Evolutionary conservation across 2,113 vertebrate genomes (phyloP), one percentile per base, ranked within the genome.

Genomic region (Onychostruthus taczanowskii): DNA sequence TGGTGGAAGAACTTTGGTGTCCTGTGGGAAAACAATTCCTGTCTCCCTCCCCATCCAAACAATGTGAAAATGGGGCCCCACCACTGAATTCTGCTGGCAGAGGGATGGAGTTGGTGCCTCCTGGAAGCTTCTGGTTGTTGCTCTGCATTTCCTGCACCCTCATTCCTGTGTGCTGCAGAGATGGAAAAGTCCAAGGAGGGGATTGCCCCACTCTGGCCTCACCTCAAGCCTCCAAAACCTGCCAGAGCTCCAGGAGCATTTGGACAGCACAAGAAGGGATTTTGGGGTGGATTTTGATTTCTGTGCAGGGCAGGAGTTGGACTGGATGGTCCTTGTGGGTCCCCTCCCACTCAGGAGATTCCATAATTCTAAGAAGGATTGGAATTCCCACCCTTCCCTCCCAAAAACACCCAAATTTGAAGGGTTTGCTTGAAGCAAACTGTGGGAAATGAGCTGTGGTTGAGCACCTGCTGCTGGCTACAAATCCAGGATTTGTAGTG

Each of bases 141-240:
- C 41, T 52, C n/a, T 17, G 1, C 0, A 1, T 61, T 75, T 27
- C 68, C 67, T 44, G 46, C n/a, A 4, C 64, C 52, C 23, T 69
- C 11, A 0, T n/a, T 31, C 30, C n/a, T 27, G 37, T 13, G n/a
- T 3, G 0, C 3, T 12, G 62, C 5, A 12, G 58, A 83, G 31
- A 22, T 80, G 78, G 73, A 63, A 20, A 39, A 68, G 49, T 24
- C 84, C 64, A 24, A 53, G 64, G 74, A 46, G 22, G 74, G 46
- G 6, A 52, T 69, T 52, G 33, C 37, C 84, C 73, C 46, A 15
- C 52, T 22, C 53, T 49, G 64, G n/a, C 43, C 52, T 68, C 63
- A 33, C 53, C 64, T 52, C 14, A 4, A 86, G 37, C 72, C 62
- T 47, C 47, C 7, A 55, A 67, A 67, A 46, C 30, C 47, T 62